Base-by-base conservation (phyloP, 2,797 vertebrate species). In the Buphagus erythrorhynchus region DNA sequence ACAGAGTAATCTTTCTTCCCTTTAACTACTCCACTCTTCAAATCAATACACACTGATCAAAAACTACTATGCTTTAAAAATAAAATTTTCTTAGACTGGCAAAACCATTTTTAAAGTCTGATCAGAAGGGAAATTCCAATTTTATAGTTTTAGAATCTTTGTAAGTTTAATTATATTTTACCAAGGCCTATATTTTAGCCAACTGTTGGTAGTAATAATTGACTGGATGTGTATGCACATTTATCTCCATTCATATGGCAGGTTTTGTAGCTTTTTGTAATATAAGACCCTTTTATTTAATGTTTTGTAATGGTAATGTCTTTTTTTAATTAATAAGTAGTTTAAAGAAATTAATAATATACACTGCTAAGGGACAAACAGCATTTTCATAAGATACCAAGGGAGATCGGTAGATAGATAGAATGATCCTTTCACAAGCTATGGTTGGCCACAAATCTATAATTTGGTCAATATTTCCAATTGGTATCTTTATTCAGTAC, bases 391-490 rank as follows among this genome's bases (percentile, higher is more conserved):
- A 80, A 75, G 54, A 38, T 35, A 69, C 9, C 9, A 58, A 62
- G 22, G 11, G 15, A 52, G 7, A 35, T 15, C 57, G 24, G 24
- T 36, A 54, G 22, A 26, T 31, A 69, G 40, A 86, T 31, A 52
- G 9, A 89, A 74, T 59, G 74, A 82, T 89, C 87, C 38, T 77
- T 91, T 74, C 48, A 68, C 20, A 46, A 87, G 20, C 3, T 71
- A 42, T 2, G 1, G 77, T 96, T 93, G 28, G 46, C 45, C 66
- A 86, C 36, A 76, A 78, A 91, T 92, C 78, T 73, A 75, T 95
- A 94, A 5, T 83, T 81, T 65, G 58, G 77, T 91, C 81, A 88
- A 81, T 94, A 93, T 92, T 86, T 91, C 95, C 81, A 93, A 94
- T 43, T 28, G 22, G 51, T 81, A 72, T 29, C 59, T 88, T 93